Conservation (phyloP, 2,113 vertebrate species). For the Rana temporaria region DNA sequence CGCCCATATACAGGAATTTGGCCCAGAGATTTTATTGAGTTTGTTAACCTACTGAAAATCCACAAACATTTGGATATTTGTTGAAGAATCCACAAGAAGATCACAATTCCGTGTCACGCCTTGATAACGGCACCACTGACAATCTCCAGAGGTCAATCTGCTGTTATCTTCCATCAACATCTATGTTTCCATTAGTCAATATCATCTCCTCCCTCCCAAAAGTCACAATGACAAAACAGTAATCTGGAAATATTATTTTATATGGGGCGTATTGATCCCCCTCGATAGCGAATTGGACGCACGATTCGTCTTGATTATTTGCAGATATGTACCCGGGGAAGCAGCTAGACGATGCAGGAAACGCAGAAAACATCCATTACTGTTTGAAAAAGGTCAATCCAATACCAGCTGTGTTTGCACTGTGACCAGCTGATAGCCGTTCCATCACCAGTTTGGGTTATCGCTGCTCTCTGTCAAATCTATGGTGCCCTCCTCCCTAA, state of each 20-base stretch:
- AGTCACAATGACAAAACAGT: constrained; percentile 57
- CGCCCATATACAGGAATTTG: too few relatives aligned
- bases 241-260: constrained; percentile 64
- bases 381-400: constrained; percentile 74
- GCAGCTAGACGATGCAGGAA: constrained; percentile 58
- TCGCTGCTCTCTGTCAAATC: constrained; percentile 64
- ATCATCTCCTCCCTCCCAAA: constrained; percentile 57
- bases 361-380: constrained; percentile 67
- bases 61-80: too few relatives aligned
- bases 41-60: too few relatives aligned
- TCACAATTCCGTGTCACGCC: background rate
- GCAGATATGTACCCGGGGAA: constrained; percentile 63
- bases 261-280: constrained; percentile 60
- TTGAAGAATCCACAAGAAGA: too few relatives aligned
- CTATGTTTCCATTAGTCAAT: constrained; percentile 5
- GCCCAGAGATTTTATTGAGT: too few relatives aligned
- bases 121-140: too few relatives aligned
- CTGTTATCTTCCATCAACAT: constrained; percentile 20
- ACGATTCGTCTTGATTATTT: constrained; percentile 73
- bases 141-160: background rate
- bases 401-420: constrained; percentile 66
- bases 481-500: constrained; percentile 64
- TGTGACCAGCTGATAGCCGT: constrained; percentile 66
- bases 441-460: constrained; percentile 62
- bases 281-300: constrained; percentile 55